phyloP scores from a whole-genome alignment of 2,797 vertebrate genomes.

The Manis pentadactyla region DNA sequence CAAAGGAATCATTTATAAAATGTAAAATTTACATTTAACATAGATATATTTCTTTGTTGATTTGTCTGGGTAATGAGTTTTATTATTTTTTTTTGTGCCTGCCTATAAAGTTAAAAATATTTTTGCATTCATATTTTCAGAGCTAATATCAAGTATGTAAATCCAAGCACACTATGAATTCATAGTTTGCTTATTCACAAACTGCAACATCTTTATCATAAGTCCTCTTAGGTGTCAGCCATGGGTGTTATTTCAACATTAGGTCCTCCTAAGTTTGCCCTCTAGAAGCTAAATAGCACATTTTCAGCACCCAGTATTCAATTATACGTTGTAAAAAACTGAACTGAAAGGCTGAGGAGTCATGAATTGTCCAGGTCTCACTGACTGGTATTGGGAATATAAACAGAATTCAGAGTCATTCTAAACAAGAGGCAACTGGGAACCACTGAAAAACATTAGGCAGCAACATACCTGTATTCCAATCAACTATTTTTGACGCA shows the following conservation, averaged over 20 bases:
- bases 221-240: background rate
- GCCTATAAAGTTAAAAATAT: background rate
- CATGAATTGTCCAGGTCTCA: background rate
- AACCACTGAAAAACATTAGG: background rate
- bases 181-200: background rate
- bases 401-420: background rate
- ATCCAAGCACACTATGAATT: background rate
- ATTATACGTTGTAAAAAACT: background rate
- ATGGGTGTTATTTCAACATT: background rate
- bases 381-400: background rate
- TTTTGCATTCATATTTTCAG: background rate
- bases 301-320: background rate
- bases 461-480: background rate
- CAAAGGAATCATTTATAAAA: background rate
- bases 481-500: background rate
- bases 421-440: background rate
- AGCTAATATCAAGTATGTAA: background rate
- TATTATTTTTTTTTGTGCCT: background rate
- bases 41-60: background rate
- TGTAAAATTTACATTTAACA: background rate
- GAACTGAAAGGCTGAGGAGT: background rate
- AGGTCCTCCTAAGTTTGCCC: background rate
- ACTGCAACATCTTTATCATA: background rate
- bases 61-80: background rate
- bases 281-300: background rate